Evolutionary conservation across 2,113 vertebrate species (phyloP).

Genomic region (Felis chaus): DNA sequence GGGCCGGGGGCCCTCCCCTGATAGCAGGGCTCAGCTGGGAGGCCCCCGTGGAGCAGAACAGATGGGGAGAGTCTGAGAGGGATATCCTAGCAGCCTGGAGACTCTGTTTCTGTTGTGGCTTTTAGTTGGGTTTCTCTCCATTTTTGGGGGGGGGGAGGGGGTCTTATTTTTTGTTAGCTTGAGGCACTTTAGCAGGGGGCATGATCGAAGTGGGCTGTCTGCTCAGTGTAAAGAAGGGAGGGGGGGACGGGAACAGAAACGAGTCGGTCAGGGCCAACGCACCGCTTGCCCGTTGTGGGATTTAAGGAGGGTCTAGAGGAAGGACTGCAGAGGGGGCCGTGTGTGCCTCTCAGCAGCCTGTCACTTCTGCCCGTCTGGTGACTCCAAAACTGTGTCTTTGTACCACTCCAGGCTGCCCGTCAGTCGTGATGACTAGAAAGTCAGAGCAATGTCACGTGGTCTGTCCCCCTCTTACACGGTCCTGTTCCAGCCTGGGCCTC

Average conservation of each 20-base stretch:
- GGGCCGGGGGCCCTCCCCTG: constrained; percentile 25
- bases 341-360: neutral
- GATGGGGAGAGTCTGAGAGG: constrained; percentile 60
- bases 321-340: accelerated
- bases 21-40: constrained; percentile 54
- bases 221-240: neutral
- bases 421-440: neutral
- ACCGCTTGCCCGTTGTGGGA: neutral
- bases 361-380: neutral
- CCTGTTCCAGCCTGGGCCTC: neutral
- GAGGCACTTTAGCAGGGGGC: neutral
- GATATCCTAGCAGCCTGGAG: constrained; percentile 42
- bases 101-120: neutral
- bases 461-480: accelerated
- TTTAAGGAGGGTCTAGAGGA: neutral
- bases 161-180: neutral
- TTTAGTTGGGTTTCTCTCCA: neutral
- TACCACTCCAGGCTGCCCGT: neutral
- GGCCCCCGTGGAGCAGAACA: constrained; percentile 34
- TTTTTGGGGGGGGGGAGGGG: neutral
- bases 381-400: neutral
- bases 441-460: neutral
- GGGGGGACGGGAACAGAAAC: too few species aligned
- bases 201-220: neutral
- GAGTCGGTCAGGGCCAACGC: neutral